phyloP scores from a whole-genome alignment of 2,113 vertebrate genomes.

The Larimichthys crocea region DNA sequence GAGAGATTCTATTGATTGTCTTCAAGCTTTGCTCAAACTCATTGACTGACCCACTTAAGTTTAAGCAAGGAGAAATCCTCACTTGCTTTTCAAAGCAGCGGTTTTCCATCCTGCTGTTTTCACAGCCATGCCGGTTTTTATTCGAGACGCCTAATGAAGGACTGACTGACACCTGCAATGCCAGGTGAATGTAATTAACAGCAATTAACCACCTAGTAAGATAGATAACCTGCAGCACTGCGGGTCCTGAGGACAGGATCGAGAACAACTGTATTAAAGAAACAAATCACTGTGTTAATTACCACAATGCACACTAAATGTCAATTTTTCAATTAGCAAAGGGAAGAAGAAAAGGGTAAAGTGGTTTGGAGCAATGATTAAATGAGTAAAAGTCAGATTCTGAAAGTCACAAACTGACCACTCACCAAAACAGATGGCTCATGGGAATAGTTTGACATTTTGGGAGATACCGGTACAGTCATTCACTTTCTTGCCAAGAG shows the following conservation, averaged over 20 bases:
- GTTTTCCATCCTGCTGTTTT: not conserved
- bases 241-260: conserved; percentile 9
- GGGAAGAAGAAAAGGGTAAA: conserved; percentile 43
- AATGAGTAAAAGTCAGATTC: conserved; percentile 23
- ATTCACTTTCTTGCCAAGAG: not conserved
- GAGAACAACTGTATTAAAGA: conserved; percentile 27
- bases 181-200: conserved; percentile 48
- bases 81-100: not conserved
- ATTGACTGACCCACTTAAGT: conserved; percentile 25
- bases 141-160: conserved; percentile 15
- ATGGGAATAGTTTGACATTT: not conserved
- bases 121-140: conserved; percentile 10
- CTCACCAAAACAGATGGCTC: not conserved
- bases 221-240: conserved; percentile 28
- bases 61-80: too few species aligned
- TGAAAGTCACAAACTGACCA: conserved; percentile 16
- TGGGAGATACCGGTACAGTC: not conserved
- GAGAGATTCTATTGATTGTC: conserved; percentile 41
- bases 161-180: conserved; percentile 36
- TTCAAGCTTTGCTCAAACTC: conserved; percentile 32
- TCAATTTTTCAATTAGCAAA: conserved; percentile 44
- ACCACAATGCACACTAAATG: conserved; percentile 48
- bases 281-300: conserved; percentile 52
- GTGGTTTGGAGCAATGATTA: conserved; percentile 33
- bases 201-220: conserved; percentile 47